Conservation (phyloP, 1,140 invertebrate species). For the Drosophila gunungcola region DNA sequence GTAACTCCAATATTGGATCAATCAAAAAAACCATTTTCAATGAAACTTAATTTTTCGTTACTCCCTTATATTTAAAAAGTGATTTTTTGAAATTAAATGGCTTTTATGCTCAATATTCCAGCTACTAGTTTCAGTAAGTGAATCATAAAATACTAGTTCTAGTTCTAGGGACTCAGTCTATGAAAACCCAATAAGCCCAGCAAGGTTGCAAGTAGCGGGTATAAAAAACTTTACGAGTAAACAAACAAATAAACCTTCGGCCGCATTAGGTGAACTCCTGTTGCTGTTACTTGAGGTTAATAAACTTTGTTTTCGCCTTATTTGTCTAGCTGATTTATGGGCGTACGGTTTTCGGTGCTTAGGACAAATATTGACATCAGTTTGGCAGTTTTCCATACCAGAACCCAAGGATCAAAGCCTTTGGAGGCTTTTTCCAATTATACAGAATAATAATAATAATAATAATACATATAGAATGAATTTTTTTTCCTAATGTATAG, state of each 20-base stretch:
- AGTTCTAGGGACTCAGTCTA: neutral
- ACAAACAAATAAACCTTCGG: conserved; percentile 64
- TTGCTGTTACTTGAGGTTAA: conserved; percentile 52
- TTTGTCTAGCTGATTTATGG: conserved; percentile 80
- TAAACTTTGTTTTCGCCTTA: conserved; percentile 63
- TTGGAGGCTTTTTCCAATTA: too few species aligned
- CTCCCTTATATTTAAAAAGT: neutral
- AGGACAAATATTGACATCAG: conserved; percentile 68
- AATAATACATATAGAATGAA: too few species aligned
- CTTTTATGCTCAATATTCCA: neutral
- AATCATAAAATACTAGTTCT: neutral
- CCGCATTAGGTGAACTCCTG: conserved; percentile 39
- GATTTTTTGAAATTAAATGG: neutral
- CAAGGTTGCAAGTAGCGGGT: neutral
- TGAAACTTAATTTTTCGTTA: neutral
- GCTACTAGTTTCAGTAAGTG: neutral
- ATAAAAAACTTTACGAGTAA: conserved; percentile 60
- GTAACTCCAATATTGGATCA: too few species aligned
- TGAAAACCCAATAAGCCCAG: conserved; percentile 2
- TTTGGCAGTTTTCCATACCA: neutral
- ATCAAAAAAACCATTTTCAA: neutral
- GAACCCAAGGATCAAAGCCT: neutral
- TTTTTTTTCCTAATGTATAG: too few species aligned
- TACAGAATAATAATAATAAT: too few species aligned
- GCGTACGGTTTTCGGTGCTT: conserved; percentile 43